Conservation (phyloP, 35 echinoderm and acorn worm genomes). For the Acanthaster planci region DNA sequence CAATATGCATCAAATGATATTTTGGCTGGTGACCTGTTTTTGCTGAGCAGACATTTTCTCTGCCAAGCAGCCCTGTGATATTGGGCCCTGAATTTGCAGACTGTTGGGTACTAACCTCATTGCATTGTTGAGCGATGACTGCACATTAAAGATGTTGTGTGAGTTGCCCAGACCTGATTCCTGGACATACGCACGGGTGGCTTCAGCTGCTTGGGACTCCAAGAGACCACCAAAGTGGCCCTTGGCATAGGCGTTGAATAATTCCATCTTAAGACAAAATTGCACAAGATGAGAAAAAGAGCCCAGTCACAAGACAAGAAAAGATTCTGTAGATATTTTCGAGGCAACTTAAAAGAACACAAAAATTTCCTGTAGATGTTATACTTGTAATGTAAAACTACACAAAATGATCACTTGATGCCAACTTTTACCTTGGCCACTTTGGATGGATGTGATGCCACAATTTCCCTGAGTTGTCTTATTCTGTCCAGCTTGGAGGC, state of each 20-base stretch:
- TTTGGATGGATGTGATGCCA: conserved; percentile 51
- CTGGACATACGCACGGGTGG: conserved; percentile 60
- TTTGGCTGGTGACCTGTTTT: neutral
- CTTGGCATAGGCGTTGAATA: conserved; percentile 74
- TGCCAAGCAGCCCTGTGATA: no score
- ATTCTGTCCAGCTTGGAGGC: conserved; percentile 66
- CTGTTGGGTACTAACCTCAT: conserved; percentile 82
- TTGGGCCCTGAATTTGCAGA: no score
- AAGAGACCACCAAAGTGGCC: conserved; percentile 79
- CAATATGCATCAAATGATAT: no score
- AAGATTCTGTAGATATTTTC: neutral
- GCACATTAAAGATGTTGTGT: conserved; percentile 59
- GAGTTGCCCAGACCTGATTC: conserved; percentile 54
- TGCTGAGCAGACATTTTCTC: neutral
- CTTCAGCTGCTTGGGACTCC: conserved; percentile 28
- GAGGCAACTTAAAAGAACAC: no score
- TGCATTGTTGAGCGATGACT: conserved; percentile 61
- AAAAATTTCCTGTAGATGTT: no score
- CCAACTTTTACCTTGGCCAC: conserved; percentile 86
- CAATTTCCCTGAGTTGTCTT: conserved; percentile 94
- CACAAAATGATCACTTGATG: no score
- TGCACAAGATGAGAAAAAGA: no score
- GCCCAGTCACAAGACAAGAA: neutral
- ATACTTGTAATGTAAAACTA: no score
- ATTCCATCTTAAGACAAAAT: conserved; percentile 35